These are phyloP conservation scores for Machimus atricapillus DNA, from an alignment of 2,888 invertebrate species.

Conservation along the genomic window DNA sequence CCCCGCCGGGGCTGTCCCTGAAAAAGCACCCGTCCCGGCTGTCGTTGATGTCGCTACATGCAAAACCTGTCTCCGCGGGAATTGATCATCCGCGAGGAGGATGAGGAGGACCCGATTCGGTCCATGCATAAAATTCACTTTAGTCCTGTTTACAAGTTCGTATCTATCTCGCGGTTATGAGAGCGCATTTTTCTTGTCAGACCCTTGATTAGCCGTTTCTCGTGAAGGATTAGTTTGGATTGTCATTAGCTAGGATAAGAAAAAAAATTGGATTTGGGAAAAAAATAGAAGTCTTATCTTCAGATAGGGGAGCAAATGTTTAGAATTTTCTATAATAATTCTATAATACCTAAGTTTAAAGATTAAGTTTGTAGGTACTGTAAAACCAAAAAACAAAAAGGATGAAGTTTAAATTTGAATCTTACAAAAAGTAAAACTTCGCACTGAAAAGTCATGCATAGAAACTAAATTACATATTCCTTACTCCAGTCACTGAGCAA, in stretches of 20 bases:
- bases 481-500: no score
- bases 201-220: background rate
- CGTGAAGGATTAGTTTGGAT: background rate
- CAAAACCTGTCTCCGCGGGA: background rate
- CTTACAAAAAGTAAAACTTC: no score
- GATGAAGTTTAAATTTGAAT: no score
- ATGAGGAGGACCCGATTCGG: background rate
- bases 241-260: background rate
- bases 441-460: no score
- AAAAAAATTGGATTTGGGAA: background rate
- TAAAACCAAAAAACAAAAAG: no score
- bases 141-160: background rate
- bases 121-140: background rate
- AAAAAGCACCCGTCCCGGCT: background rate
- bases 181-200: background rate
- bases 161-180: background rate
- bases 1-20: background rate
- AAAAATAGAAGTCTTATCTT: background rate
- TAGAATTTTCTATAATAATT: no score
- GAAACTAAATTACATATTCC: no score
- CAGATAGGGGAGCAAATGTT: background rate
- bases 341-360: no score
- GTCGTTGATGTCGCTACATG: background rate
- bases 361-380: no score
- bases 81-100: background rate